Conservation (phyloP, 2,888 invertebrate species). For the Trissonchulus sp. region DNA sequence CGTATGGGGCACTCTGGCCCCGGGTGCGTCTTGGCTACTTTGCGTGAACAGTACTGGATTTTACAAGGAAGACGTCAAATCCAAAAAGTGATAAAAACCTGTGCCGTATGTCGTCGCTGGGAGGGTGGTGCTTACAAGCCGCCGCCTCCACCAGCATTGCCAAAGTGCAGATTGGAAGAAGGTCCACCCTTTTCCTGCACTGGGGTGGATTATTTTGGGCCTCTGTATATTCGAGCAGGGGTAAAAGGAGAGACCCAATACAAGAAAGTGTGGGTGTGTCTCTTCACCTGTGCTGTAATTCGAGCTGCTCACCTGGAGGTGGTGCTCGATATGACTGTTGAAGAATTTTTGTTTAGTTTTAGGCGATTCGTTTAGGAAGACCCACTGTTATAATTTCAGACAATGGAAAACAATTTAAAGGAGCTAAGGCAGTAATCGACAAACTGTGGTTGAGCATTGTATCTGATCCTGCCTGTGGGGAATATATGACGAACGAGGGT, state of each 20-base stretch:
- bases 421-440: too few relatives aligned
- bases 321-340: constrained; percentile 43
- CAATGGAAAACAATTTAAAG: constrained; percentile 53
- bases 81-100: not conserved
- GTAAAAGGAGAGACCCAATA: constrained; percentile 5
- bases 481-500: too few relatives aligned
- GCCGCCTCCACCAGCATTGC: not conserved
- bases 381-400: constrained; percentile 50
- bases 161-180: not conserved
- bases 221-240: not conserved
- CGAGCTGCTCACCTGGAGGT: too few relatives aligned
- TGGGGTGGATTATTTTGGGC: too few relatives aligned
- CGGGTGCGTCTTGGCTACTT: not conserved
- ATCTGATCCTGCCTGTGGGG: too few relatives aligned
- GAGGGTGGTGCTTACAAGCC: not conserved
- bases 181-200: not conserved
- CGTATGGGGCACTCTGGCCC: not conserved
- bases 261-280: too few relatives aligned
- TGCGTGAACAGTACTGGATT: constrained; percentile 12
- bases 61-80: not conserved
- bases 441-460: too few relatives aligned
- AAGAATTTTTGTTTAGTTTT: constrained; percentile 45
- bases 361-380: constrained; percentile 49
- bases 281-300: too few relatives aligned
- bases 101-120: not conserved